Evolutionary conservation across 2,113 vertebrate genomes (phyloP), one percentile per base, ranked within the genome.

Genomic region (Hyperoodon ampullatus): DNA sequence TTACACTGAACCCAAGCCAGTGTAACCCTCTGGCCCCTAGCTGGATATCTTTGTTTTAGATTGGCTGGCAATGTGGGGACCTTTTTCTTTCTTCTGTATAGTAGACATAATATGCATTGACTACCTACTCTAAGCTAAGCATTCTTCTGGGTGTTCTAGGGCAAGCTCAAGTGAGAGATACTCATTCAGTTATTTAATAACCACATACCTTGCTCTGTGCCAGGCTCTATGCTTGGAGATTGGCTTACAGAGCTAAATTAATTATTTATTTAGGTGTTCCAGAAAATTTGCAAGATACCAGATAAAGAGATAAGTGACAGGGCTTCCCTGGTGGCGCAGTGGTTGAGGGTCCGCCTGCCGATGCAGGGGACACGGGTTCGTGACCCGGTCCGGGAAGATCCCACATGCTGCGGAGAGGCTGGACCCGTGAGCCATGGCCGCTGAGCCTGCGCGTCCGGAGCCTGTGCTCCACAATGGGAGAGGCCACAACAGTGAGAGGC

Each of bases 241-340:
- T 9, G 23, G 47, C 24, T 83, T 88, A 70, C 21, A 35, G 63
- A 90, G 61, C 55, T 93, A 89, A 96, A 86, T 93, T 84, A 93
- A 53, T 93, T 63, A 86, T 94, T 95, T 13, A 61, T 71, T 88
- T 90, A 92, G 65, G 24, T 85, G 39, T 94, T 93, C 28, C 44
- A 90, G 75, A 89, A 61, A 96, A 77, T 93, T 80, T 92, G 6
- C 35, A 97, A 96, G 39, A n/a, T 77, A 30, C 23, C 84, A 35
- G 8, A 30, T 92, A 89, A 94, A 94, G 70, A 94, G 53, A 94
- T 95, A 97, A 90, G 70, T 95, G 75, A 81, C 72, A 96, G 39
- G 39, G 39, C 39, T 39, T 39, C 39, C 39, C 39, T 39, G 39
- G 39, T 39, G 39, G 39, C 4, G 39, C 39, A 39, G 39, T 39